phyloP scores from a whole-genome alignment of 2,888 invertebrate genomes.

The Tetranychus piercei region DNA sequence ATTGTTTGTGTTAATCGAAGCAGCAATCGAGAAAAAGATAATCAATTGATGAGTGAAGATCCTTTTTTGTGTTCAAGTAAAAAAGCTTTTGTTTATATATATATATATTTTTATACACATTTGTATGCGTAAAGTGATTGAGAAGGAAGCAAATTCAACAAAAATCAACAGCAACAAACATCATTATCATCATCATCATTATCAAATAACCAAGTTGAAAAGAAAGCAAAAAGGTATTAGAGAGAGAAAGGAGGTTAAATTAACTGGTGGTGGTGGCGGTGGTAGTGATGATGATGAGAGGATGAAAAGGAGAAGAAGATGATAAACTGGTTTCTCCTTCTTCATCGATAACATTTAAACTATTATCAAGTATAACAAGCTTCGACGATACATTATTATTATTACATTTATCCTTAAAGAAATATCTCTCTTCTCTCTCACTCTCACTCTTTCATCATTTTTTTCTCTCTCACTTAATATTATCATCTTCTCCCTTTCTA shows the following conservation, averaged over 20 bases:
- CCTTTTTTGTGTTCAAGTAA: not conserved
- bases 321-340: not conserved
- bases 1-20: conserved; percentile 1
- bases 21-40: not conserved
- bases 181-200: not conserved
- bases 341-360: not conserved
- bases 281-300: not conserved
- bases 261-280: not conserved
- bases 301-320: not conserved
- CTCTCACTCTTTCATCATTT: not conserved
- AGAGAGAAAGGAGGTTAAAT: not conserved
- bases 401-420: not conserved
- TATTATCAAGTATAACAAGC: not conserved
- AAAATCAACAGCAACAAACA: not conserved
- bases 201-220: not conserved
- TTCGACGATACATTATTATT: not conserved
- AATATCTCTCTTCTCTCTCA: not conserved
- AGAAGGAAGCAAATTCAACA: not conserved
- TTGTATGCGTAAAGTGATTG: not conserved
- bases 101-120: too few relatives aligned
- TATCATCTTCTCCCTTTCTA: not conserved
- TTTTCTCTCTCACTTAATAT: not conserved
- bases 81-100: not conserved
- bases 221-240: not conserved
- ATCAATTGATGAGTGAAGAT: not conserved